These are phyloP conservation scores for Odontophorus gujanensis DNA, from an alignment of 2,113 vertebrate genomes.

Conservation along the genomic window DNA sequence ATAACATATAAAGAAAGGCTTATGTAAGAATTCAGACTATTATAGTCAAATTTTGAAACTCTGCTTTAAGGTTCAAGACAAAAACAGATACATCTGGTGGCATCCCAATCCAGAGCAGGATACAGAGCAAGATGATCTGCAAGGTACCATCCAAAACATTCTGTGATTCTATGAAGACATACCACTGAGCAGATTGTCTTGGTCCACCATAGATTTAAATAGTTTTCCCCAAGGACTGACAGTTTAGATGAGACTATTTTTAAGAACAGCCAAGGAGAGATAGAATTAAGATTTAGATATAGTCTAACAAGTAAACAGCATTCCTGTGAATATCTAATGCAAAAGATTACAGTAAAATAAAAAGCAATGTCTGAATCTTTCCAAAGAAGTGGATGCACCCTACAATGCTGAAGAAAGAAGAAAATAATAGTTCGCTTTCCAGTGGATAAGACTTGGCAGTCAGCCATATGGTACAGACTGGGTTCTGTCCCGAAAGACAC, in stretches of 20 bases:
- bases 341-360: not conserved
- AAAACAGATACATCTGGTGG: not conserved
- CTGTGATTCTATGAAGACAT: not conserved
- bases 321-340: not conserved
- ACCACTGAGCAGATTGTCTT: not conserved
- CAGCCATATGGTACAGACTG: not conserved
- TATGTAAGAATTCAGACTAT: not conserved
- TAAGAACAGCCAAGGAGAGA: not conserved
- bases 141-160: not conserved
- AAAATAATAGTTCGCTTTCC: constrained; percentile 16
- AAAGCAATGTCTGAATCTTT: not conserved
- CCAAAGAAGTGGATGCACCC: not conserved
- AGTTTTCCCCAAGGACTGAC: not conserved
- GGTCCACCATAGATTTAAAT: not conserved
- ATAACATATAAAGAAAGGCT: not conserved
- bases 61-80: not conserved
- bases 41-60: not conserved
- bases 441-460: not conserved
- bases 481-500: not conserved
- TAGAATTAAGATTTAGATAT: not conserved
- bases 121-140: not conserved
- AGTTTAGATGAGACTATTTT: not conserved
- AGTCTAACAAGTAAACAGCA: not conserved
- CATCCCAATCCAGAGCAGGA: not conserved
- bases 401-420: not conserved